Evolutionary conservation across 2,113 vertebrate species (phyloP), one percentile per base, ranked within the genome.

Genomic region (Pithys albifrons): DNA sequence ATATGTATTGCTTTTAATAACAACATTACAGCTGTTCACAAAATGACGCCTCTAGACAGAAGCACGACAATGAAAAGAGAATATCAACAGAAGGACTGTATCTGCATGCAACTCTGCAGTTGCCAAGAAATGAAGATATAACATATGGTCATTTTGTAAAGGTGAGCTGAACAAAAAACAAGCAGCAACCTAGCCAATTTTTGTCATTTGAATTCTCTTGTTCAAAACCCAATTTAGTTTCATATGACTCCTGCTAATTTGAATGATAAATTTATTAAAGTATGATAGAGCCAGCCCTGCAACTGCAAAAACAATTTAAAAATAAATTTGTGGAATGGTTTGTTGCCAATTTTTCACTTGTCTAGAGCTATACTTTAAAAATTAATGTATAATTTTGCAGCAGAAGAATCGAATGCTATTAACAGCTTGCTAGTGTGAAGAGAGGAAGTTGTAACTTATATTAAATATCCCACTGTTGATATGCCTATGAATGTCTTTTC

Each of bases 91-190:
- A 96, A 95, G 95, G 80, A 91, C 19, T 10, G 70, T 92, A 95
- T 95, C 87, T 91, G 86, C 92, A 93, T 37, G 22, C 67, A 91
- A 83, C 78, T 96, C 77, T 91, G 55, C 88, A 84, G 80, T 90
- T 96, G 97, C 95, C 97, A 96, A 95, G 92, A 88, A 93, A 93
- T 93, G 64, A 84, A 88, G 85, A 94, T 65, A 92, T 91, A 97
- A 96, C 95, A 97, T 96, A 97, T 95, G 97, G 97, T 95, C 97
- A 95, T 77, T 96, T 97, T 94, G 92, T 93, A 96, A 97, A 98
- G 97, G 97, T 96, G 95, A 97, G 91, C 92, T 92, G 93, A 93
- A 93, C 91, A 93, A 94, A 94, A 97, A 95, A 95, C 64, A 96
- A 97, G 92, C 91, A 95, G 72, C 70, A 97, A 96, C 83, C 70